Evolutionary conservation across 2,113 vertebrate genomes (phyloP), one percentile per base, ranked within the genome.

Genomic region (Poecile atricapillus): DNA sequence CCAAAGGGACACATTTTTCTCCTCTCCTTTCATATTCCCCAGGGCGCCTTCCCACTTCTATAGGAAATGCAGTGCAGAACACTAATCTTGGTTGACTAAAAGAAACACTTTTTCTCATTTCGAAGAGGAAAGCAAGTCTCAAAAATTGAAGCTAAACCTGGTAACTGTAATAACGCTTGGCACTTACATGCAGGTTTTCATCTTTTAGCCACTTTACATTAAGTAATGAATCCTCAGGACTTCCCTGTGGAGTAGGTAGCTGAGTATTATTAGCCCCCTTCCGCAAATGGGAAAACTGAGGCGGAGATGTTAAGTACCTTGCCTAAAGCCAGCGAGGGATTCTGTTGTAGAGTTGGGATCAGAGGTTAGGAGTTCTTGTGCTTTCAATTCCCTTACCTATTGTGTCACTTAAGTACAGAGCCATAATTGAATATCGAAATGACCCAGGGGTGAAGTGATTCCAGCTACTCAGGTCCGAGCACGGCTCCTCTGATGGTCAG

Each of bases 1-100:
- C 76, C 69, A 89, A 94, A 87, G 89, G 86, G 95, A 95, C 92
- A 91, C 87, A 93, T 93, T 97, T 94, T 96, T 94, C 89, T 97
- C 95, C 82, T 91, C 93, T 94, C 90, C 91, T 87, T 92, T 97
- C 64, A 25, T 84, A 89, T 56, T 97, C 93, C 93, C 90, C 91
- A 73, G 80, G 47, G 52, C 6, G 25, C 83, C 77, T 86, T 62
- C 73, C 70, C 69, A 64, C 53, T 94, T 86, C 64, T 53, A 44
- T 91, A 89, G 93, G 83, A 97, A 96, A 93, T 88, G 35, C 62
- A 70, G 69, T 35, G 70, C 77, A 80, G 53, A 77, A 87, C 75
- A 87, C 80, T 89, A 67, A 92, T 77, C 69, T 91, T 75, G 44
- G 39, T 81, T 3, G 30, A 96, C 89, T 92, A 55, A 78, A 84